A percentile compares a stretch with the other conserved stretches of the same genome.
phyloP scores from a whole-genome alignment of 2,113 vertebrate species.

The Microcebus tavaratra region DNA sequence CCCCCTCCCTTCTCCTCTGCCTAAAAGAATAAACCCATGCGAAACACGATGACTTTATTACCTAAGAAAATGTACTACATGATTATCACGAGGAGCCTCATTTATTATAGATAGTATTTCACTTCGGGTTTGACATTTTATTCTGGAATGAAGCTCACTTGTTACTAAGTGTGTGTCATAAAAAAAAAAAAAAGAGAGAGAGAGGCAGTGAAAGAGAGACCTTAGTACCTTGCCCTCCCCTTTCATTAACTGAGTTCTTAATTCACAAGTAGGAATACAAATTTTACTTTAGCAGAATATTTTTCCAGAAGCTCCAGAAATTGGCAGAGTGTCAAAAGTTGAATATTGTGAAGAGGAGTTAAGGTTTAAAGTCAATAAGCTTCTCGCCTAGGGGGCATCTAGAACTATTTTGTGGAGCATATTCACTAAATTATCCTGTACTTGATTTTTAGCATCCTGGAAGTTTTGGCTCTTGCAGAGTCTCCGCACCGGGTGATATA shows the following conservation, averaged over 20 bases:
- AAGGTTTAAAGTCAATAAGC: conserved; percentile 26
- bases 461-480: not conserved
- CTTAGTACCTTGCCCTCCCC: not conserved
- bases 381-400: not conserved
- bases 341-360: not conserved
- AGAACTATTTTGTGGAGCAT: conserved; percentile 27
- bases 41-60: conserved; percentile 67
- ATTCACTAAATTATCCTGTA: not conserved
- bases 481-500: not conserved
- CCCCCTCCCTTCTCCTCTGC: not conserved
- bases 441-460: not conserved
- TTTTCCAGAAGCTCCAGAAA: conserved; percentile 61
- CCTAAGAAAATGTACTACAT: conserved; percentile 52
- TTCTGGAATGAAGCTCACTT: conserved; percentile 62
- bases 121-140: conserved; percentile 70
- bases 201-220: not conserved
- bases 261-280: conserved; percentile 4
- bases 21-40: conserved; percentile 46
- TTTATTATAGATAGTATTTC: conserved; percentile 75
- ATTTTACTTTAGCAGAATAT: conserved; percentile 34
- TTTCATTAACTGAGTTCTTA: conserved; percentile 56
- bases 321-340: conserved; percentile 41
- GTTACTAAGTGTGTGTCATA: conserved; percentile 36
- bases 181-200: not conserved
- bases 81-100: conserved; percentile 6